Evolutionary conservation across 1,140 invertebrate species (phyloP).

Genomic region (Anagrus nilaparvatae): DNA sequence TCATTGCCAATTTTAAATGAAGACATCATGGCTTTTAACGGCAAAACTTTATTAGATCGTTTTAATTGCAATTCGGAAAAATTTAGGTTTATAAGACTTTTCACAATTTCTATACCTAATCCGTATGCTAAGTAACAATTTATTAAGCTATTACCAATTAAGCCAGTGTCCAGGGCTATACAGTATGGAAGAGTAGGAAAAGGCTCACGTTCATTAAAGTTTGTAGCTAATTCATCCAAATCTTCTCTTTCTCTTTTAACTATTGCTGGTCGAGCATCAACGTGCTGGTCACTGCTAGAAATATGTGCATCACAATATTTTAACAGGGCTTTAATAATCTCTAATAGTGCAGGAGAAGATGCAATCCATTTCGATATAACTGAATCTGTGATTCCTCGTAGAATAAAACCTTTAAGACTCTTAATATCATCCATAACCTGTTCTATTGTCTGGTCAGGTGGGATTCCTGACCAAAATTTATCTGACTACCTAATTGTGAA

Average conservation of each 20-base stretch:
- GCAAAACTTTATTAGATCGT: no score
- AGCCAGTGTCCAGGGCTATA: no score
- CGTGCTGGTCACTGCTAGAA: slow-evolving; percentile 26
- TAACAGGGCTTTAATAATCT: slow-evolving; percentile 25
- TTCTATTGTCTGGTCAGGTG: slow-evolving; percentile 32
- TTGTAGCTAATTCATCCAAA: slow-evolving; percentile 16
- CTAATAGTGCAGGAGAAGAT: slow-evolving; percentile 15
- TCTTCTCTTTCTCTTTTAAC: slow-evolving; percentile 23
- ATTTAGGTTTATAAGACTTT: no score
- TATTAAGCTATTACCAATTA: no score
- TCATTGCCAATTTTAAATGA: no score
- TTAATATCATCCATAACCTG: slow-evolving; percentile 31
- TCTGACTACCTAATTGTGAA: slow-evolving; percentile 31
- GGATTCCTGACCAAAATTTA: slow-evolving; percentile 36
- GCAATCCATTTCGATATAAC: slow-evolving; percentile 20
- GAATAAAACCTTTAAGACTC: slow-evolving; percentile 22
- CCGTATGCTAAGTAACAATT: no score
- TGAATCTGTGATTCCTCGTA: slow-evolving; percentile 19
- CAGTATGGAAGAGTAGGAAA: no score
- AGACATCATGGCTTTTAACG: no score
- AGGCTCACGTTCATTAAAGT: no score
- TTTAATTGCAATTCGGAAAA: no score
- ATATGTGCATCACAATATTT: slow-evolving; percentile 24
- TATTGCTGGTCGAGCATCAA: slow-evolving; percentile 27
- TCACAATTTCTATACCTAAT: no score